Evolutionary conservation across 2,797 vertebrate species (phyloP), one percentile per base, ranked within the genome.

Genomic region (Bryconaethiops microstoma): DNA sequence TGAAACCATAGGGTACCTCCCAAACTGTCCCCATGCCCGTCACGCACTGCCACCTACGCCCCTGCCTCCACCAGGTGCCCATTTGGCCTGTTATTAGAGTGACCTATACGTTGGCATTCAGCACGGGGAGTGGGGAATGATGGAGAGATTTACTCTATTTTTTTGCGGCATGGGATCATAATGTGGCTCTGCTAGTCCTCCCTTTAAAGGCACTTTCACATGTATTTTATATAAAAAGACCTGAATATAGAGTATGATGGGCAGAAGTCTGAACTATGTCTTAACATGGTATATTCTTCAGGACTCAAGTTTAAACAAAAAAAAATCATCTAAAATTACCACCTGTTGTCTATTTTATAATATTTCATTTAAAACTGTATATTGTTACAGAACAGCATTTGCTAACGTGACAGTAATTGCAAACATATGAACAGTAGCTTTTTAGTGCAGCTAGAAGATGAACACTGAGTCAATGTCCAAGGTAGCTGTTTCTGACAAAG

Each of bases 21-120:
- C 59, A 73, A 76, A 77, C 79, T 80, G 78, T 77, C 83, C 76
- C 78, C 52, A 60, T 80, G 74, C 52, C 78, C 42, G 65, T 65
- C 57, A 82, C 75, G 67, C 78, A 69, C 25, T 76, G 80, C 71
- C 75, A 80, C 64, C 79, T 54, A 78, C 79, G 57, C 74, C 71
- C 7, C 65, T 78, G 63, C 67, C 79, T 72, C 72, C 55, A 79
- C 54, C 63, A 79, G 39, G 68, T 72, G 60, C 78, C 74, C 55
- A 74, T 77, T 74, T 74, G 71, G 40, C 57, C 75, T 82, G 68
- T 73, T 77, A 73, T 77, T 77, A 50, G 25, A 67, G 23, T 82
- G 75, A 77, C 80, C 75, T 77, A 77, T 78, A 78, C 74, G 69
- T 52, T 67, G 62, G 19, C 69, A 77, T 77, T 82, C 60, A 68